A percentile compares a stretch with the other conserved stretches of the same genome.
Evolutionary conservation across 1,140 invertebrate species (phyloP).

Genomic region (Lasaia peninsularis): DNA sequence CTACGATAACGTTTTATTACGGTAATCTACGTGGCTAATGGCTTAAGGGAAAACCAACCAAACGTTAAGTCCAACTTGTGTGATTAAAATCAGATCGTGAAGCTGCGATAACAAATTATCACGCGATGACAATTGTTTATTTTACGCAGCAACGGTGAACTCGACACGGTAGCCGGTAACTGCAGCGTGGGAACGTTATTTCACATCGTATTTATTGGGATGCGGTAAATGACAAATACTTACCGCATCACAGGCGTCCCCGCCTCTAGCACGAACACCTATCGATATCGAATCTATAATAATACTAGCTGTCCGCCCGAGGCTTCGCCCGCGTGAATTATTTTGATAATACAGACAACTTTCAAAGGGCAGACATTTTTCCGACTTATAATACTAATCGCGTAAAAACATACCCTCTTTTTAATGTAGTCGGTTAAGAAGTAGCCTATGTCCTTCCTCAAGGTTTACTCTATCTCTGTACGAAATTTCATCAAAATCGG

Average conservation of each 20-base stretch:
- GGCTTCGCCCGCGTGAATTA: no score
- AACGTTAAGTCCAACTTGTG: conserved; percentile 2
- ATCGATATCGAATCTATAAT: no score
- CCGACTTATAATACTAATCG: no score
- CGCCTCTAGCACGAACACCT: neutral
- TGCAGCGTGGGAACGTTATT: conserved; percentile 56
- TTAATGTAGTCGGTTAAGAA: no score
- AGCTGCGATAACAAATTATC: conserved; percentile 9
- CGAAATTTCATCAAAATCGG: no score
- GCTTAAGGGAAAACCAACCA: neutral
- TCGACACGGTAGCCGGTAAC: conserved; percentile 30
- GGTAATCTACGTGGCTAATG: conserved; percentile 1
- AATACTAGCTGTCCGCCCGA: no score
- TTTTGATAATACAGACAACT: no score
- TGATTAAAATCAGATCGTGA: conserved; percentile 1
- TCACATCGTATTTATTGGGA: conserved; percentile 35
- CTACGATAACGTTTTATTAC: conserved; percentile 1
- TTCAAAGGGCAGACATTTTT: no score
- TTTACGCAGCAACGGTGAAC: conserved; percentile 29
- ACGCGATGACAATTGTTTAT: conserved; percentile 27
- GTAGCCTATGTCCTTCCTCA: no score
- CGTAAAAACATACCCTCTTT: no score
- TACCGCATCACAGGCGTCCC: conserved; percentile 32
- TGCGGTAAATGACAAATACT: conserved; percentile 35
- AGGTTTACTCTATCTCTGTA: no score